Percentiles rank a stretch among this genome's conserved stretches.
Evolutionary conservation across 2,797 vertebrate genomes (phyloP).

Genomic region (Labroides dimidiatus): DNA sequence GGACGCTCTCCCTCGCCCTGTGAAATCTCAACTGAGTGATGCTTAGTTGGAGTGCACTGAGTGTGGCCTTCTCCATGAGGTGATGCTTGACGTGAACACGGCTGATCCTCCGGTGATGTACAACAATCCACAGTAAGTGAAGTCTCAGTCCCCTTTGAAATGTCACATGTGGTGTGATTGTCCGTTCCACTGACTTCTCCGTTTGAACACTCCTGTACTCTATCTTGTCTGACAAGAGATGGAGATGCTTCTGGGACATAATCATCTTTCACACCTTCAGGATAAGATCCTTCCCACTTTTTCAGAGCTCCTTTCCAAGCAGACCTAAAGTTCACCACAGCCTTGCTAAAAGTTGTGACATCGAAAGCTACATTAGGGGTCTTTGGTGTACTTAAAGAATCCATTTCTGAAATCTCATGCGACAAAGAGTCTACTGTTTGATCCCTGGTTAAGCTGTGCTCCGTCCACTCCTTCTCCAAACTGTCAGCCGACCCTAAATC

Average conservation of each 20-base stretch:
- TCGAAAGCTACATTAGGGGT: constrained; percentile 85
- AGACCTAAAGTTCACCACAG: constrained; percentile 88
- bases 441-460: constrained; percentile 60
- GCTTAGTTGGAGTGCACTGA: constrained; percentile 69
- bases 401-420: constrained; percentile 71
- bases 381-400: constrained; percentile 74
- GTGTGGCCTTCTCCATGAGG: constrained; percentile 62
- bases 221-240: constrained; percentile 67
- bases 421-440: constrained; percentile 57
- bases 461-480: constrained; percentile 75
- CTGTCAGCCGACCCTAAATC: constrained; percentile 74
- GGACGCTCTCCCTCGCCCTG: constrained; percentile 50
- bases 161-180: constrained; percentile 75
- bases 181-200: constrained; percentile 74
- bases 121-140: constrained; percentile 67
- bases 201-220: constrained; percentile 73
- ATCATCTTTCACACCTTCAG: constrained; percentile 81
- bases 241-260: constrained; percentile 71
- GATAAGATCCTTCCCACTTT: constrained; percentile 85
- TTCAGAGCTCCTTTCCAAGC: constrained; percentile 91
- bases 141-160: constrained; percentile 71
- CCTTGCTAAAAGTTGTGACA: constrained; percentile 87
- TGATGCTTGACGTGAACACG: constrained; percentile 62
- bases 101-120: constrained; percentile 60
- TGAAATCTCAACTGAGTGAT: constrained; percentile 56